Evolutionary conservation across 2,113 vertebrate genomes (phyloP).

Genomic region (Lepus europaeus): DNA sequence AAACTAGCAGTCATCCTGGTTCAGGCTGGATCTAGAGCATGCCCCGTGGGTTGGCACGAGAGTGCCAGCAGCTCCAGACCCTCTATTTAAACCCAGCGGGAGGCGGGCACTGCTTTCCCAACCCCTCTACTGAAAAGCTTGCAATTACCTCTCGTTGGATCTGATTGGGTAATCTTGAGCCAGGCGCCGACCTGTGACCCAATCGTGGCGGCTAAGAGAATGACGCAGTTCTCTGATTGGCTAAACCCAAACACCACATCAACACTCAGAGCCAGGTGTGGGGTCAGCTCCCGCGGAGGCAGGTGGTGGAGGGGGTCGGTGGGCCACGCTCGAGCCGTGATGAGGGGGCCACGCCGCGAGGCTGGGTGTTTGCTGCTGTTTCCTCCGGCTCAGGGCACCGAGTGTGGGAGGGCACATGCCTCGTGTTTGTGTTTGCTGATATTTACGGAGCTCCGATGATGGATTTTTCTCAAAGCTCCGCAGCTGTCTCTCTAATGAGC

Average conservation of each 20-base stretch:
- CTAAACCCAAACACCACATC: neutral
- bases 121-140: neutral
- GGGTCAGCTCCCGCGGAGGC: neutral
- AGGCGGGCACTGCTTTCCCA: neutral
- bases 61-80: neutral
- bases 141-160: neutral
- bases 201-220: neutral
- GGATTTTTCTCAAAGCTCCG: neutral
- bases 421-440: neutral
- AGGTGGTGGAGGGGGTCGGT: neutral
- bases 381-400: no score
- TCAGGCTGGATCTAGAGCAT: neutral
- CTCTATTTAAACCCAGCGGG: neutral
- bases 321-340: neutral
- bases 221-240: neutral
- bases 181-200: neutral
- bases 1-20: neutral
- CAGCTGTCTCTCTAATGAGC: neutral
- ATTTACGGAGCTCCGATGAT: neutral
- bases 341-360: neutral
- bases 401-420: neutral
- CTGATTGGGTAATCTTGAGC: constrained; percentile 35
- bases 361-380: neutral
- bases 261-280: neutral
- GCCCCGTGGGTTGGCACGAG: neutral